Base-by-base conservation (phyloP, 2,888 invertebrate species). In the Microctonus brassicae region DNA sequence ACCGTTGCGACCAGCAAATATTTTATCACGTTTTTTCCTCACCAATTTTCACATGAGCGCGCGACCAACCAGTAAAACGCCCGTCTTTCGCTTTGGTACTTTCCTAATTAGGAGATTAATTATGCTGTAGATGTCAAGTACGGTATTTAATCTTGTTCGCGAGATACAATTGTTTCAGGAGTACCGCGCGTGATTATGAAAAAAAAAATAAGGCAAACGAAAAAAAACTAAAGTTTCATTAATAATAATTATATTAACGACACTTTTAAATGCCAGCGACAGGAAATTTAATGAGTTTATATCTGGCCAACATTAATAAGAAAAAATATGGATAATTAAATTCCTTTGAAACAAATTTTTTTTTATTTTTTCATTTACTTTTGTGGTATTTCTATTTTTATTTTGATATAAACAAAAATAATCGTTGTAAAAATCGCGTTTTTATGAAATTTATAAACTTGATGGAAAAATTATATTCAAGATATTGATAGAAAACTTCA, bases 101-200 rank as follows among this genome's bases (percentile, higher is more conserved):
- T 72, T 72, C 75, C 75, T 81, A 81, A 82, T 82, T 81, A 80
- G 73, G 69, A 77, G 78, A 81, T 82, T 80, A 81, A 82, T 80
- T 82, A 80, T 74, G 76, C 57, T 66, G 73, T 69, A 72, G 73
- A 69, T 57, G 70, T 75, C 73, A 65, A 66, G 67, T 60, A 42
- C 62, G 64, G 39, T 69, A 69, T 73, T 75, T 74, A 17, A 69
- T 73, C 69, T n/a, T 39, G 1, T n/a, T n/a, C 13, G n/a, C 13
- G n/a, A 1, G 39, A n/a, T n/a, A n/a, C n/a, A 39, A 39, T n/a
- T 39, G n/a, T 39, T 76, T 64, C 47, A 62, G 66, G 52, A 33
- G 58, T 39, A n/a, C n/a, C n/a, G 39, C 39, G n/a, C 29, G 29
- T 29, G n/a, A 39, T 39, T 3, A 39, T 5, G n/a, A 39, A n/a